Conservation (phyloP, 2,888 invertebrate species). For the Drosophila rubida region DNA sequence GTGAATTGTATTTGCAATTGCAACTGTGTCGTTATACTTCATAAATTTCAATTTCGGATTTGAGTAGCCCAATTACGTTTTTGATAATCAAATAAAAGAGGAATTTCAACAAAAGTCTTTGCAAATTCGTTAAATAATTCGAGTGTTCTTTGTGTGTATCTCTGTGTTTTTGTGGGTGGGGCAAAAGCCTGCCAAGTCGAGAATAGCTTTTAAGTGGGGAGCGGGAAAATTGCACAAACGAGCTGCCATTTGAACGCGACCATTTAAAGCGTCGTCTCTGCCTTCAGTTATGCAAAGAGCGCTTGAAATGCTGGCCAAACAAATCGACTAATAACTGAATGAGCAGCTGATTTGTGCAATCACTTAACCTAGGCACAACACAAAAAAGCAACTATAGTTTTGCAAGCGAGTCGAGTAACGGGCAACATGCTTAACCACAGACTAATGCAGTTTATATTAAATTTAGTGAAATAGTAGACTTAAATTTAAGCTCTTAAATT, state of each 20-base stretch:
- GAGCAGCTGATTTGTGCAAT: conserved; percentile 80
- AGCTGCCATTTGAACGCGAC: conserved; percentile 49
- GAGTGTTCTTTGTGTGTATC: conserved; percentile 35
- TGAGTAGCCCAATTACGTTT: conserved; percentile 43
- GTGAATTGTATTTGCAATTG: conserved; percentile 63
- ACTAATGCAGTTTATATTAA: neutral
- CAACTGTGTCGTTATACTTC: conserved; percentile 55
- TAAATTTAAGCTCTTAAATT: conserved; percentile 4
- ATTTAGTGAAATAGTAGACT: neutral
- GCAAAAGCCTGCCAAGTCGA: conserved; percentile 86
- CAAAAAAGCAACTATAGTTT: conserved; percentile 22
- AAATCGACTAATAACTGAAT: conserved; percentile 3
- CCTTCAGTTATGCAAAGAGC: conserved; percentile 1
- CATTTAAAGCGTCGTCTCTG: conserved; percentile 23
- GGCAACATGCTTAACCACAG: conserved; percentile 8
- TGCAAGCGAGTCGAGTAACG: conserved; percentile 6
- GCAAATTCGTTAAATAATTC: conserved; percentile 61
- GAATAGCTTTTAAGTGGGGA: conserved; percentile 83
- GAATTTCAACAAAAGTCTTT: conserved; percentile 23
- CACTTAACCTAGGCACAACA: conserved; percentile 80
- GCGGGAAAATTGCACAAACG: conserved; percentile 82
- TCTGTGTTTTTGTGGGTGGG: conserved; percentile 54
- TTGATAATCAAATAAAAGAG: conserved; percentile 33
- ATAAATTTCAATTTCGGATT: conserved; percentile 11
- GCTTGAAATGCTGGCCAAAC: conserved; percentile 31